Evolutionary conservation across 92 coral and sea anemone species (phyloP), one percentile per base, ranked within the genome.

Genomic region (Porites divaricata): DNA sequence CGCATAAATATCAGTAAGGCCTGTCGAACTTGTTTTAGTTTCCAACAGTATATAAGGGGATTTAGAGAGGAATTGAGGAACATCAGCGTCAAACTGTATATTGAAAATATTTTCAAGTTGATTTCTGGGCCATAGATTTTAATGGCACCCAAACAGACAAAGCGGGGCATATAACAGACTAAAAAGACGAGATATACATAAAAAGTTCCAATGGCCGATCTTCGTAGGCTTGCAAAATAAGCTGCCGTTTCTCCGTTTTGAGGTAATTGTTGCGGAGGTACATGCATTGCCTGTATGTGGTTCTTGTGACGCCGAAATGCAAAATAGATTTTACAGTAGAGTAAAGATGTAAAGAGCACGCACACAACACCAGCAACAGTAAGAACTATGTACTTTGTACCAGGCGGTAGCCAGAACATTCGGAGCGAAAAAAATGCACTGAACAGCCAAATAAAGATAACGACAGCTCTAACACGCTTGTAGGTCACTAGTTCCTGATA

Each of bases 1-100:
- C 61, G 72, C 0, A 63, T 54, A 54, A 12, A 54, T 54, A 11
- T 54, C 59, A 54, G 1, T 13, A 22, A 21, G 23, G 72, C 26
- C 1, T 63, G 35, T 78, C 82, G 82, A 22, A 78, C 14, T 62
- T 20, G 35, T 49, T 65, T 63, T 62, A 78, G 63, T 28, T 78
- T 78, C 82, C 83, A 66, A 21, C 83, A 79, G 28, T 79, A 51
- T 50, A 66, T 79, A 1, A 79, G 56, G 1, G 83, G 83, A 14
- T 79, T 66, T 19, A 79, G 50, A 8, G 74, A 65, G 52, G 83
- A 79, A 51, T 79, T 79, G 4, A 79, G 50, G 2, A 65, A 79
- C 62, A 67, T 28, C 11, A 66, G 83, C 11, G 83, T 79, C 53
- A 25, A 50, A 52, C 45, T 51, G 45, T 54, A 59, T 8, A 76